Evolutionary conservation across 2,888 invertebrate genomes (phyloP).

Genomic region (Boloria euphrosyne): DNA sequence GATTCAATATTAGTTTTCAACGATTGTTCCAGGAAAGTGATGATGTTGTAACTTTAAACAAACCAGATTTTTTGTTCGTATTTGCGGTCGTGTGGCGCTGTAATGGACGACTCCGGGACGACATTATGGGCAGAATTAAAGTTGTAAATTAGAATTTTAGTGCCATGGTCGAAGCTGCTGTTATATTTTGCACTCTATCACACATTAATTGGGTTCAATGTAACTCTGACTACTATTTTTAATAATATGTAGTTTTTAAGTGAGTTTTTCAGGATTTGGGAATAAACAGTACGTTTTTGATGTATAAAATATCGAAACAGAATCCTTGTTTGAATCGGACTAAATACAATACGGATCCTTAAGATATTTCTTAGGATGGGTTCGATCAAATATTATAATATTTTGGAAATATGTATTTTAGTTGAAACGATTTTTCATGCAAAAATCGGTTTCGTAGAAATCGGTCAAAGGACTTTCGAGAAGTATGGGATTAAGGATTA

Average conservation of each 20-base stretch:
- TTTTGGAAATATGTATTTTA: too few relatives aligned
- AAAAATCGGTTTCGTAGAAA: too few relatives aligned
- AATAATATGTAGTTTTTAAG: conserved; percentile 15
- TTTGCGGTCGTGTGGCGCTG: conserved; percentile 17
- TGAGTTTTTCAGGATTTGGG: not conserved
- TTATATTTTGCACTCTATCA: conserved; percentile 9
- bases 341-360: too few relatives aligned
- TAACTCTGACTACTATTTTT: conserved; percentile 10
- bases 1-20: conserved; percentile 1
- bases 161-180: conserved; percentile 7
- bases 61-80: conserved; percentile 22
- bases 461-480: too few relatives aligned
- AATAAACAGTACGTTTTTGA: not conserved
- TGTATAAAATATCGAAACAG: not conserved
- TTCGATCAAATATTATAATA: too few relatives aligned
- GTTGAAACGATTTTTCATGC: too few relatives aligned
- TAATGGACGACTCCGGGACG: conserved; percentile 16
- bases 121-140: conserved; percentile 26
- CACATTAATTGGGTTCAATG: conserved; percentile 3
- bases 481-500: too few relatives aligned
- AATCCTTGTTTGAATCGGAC: too few relatives aligned
- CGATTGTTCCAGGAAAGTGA: conserved; percentile 8
- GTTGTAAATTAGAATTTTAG: conserved; percentile 27
- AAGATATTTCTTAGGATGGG: too few relatives aligned
- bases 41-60: conserved; percentile 17